Base-by-base conservation (phyloP, 2,797 vertebrate genomes). In the Psittacula echo region DNA sequence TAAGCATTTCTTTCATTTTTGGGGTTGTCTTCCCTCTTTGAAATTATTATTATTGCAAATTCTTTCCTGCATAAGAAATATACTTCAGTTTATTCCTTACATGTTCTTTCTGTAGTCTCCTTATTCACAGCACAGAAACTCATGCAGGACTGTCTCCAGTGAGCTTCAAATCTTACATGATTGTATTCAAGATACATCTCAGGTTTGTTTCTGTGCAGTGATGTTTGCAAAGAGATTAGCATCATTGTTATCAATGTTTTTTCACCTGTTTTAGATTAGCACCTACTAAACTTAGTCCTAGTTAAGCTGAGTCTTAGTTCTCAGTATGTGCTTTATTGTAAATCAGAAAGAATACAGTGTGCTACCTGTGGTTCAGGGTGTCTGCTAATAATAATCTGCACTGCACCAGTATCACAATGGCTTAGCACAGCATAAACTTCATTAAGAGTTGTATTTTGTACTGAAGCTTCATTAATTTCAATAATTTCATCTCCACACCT, bases 401-500 rank as follows among this genome's bases (percentile, higher is more conserved):
- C 98, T 0, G 98, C 98, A 20, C 99, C 99, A 1, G 99, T 98
- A 16, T 85, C 79, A 41, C 99, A 99, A 65, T 98, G 99, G 75
- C 99, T 99, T 96, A 99, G 97, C 61, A 99, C 97, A 1, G 98
- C 96, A 73, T 99, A 98, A 58, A 98, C 99, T 27, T 99, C 99
- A 16, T 99, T 99, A 70, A 99, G 98, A 1, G 98, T 98, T 98
- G 98, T 98, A 95, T 98, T 98, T 97, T 98, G 98, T 42, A 99
- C 98, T n/a, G 98, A 98, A 5, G 97, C 98, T 89, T 98, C 98
- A 0, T 98, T 98, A 95, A 99, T 98, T 97, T 99, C 99, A 92
- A 99, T 98, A 22, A 99, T 98, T 98, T 99, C 99, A 87, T 99
- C 99, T 5, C 99, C 99, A 81, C 98, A 99, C 95, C 99, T 99